phyloP scores from a whole-genome alignment of 1,140 invertebrate genomes.

The Aphelinus certus region DNA sequence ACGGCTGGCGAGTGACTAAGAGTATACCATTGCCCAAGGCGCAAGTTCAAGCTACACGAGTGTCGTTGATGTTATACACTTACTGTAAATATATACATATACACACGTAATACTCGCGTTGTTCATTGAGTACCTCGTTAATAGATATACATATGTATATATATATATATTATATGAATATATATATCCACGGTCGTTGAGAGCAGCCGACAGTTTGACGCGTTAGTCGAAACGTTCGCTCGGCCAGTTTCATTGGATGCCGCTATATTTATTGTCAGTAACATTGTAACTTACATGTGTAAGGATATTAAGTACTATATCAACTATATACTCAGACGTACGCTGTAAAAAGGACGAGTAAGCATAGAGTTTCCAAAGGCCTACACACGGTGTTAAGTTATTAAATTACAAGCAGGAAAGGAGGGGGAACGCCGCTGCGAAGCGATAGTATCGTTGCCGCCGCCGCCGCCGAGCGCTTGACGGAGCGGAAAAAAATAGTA shows the following conservation, averaged over 20 bases:
- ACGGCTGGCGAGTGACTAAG: too few relatives aligned
- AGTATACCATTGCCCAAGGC: too few relatives aligned
- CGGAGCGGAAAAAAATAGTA: neutral
- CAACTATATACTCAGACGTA: too few relatives aligned
- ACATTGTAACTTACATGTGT: too few relatives aligned
- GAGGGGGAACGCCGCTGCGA: neutral
- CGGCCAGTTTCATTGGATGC: too few relatives aligned
- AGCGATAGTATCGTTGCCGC: neutral
- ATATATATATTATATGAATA: constrained; percentile 8
- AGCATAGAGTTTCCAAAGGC: constrained; percentile 33
- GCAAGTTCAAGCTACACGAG: neutral
- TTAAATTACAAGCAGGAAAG: neutral
- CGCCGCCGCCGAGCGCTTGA: neutral
- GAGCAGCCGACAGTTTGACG: too few relatives aligned
- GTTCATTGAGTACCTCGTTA: constrained; percentile 2
- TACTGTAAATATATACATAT: neutral
- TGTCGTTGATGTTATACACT: too few relatives aligned
- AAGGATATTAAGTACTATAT: too few relatives aligned
- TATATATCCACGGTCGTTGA: neutral
- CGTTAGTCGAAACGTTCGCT: too few relatives aligned
- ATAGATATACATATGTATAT: constrained; percentile 10
- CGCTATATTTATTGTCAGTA: too few relatives aligned
- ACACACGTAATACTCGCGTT: neutral
- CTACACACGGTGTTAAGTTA: constrained; percentile 16
- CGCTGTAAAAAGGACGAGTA: constrained; percentile 9